Conservation (phyloP, 2,113 vertebrate genomes). For the Vulpes lagopus region DNA sequence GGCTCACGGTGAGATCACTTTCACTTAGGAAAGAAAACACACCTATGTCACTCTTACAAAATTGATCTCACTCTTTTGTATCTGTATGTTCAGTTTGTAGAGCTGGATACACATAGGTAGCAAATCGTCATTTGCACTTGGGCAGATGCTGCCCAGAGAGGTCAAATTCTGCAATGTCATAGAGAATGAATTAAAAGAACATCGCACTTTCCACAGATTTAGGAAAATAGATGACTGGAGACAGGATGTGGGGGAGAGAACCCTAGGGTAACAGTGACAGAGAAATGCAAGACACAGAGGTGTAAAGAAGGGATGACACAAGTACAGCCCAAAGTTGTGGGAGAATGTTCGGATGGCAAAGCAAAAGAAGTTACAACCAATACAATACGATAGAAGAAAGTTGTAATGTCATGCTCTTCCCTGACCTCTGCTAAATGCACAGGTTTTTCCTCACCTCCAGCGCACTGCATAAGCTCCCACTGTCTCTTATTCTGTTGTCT, state of each 20-base stretch:
- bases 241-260: neutral
- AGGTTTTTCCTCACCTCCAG: neutral
- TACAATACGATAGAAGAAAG: neutral
- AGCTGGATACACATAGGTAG: neutral
- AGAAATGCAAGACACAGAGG: neutral
- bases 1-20: neutral
- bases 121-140: no score
- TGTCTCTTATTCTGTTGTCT: neutral
- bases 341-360: neutral
- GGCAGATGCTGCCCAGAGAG: neutral
- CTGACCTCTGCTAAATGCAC: neutral
- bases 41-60: neutral
- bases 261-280: neutral
- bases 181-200: neutral
- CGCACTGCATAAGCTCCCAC: neutral
- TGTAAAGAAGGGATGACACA: neutral
- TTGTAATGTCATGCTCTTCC: neutral
- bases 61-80: neutral
- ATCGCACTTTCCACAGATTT: neutral
- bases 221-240: neutral
- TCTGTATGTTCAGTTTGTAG: neutral
- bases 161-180: neutral
- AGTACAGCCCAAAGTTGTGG: neutral
- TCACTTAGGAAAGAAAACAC: conserved; percentile 1
- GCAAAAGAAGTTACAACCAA: neutral